phyloP scores from a whole-genome alignment of 1,140 invertebrate genomes.

The Monochamus saltuarius region DNA sequence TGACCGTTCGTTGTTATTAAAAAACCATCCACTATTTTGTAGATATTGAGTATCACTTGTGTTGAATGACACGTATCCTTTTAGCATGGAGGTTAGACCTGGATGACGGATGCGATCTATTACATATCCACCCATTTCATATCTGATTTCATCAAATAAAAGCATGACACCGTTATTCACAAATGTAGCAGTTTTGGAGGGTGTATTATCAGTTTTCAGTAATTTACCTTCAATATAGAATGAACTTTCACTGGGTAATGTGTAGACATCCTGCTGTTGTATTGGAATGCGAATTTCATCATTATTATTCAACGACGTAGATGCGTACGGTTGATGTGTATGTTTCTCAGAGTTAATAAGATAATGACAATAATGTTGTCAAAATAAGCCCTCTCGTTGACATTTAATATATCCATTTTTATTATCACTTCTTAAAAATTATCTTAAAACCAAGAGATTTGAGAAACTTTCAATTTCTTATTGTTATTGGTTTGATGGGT shows the following conservation, averaged over 20 bases:
- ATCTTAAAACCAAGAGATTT: no score
- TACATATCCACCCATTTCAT: conserved; percentile 14
- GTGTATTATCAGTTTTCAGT: conserved; percentile 16
- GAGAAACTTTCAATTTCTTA: no score
- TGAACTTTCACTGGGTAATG: conserved; percentile 24
- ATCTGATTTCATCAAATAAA: conserved; percentile 24
- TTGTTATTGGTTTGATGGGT: no score
- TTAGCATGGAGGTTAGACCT: conserved; percentile 22
- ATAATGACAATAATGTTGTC: conserved; percentile 14
- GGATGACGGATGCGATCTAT: conserved; percentile 21
- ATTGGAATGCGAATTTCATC: conserved; percentile 38
- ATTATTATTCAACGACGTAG: conserved; percentile 23
- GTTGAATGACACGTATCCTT: conserved; percentile 16
- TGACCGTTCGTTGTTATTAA: not conserved
- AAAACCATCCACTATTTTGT: conserved; percentile 3
- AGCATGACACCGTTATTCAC: conserved; percentile 19
- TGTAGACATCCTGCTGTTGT: conserved; percentile 28
- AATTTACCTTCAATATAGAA: conserved; percentile 32
- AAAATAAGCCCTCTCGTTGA: no score
- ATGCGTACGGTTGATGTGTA: conserved; percentile 21
- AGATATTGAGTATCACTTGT: conserved; percentile 4
- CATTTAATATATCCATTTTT: no score
- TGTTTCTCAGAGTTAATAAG: conserved; percentile 14
- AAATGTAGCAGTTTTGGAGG: conserved; percentile 9
- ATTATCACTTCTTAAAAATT: no score